Conservation (phyloP, 2,797 vertebrate genomes). For the Psittacula echo region DNA sequence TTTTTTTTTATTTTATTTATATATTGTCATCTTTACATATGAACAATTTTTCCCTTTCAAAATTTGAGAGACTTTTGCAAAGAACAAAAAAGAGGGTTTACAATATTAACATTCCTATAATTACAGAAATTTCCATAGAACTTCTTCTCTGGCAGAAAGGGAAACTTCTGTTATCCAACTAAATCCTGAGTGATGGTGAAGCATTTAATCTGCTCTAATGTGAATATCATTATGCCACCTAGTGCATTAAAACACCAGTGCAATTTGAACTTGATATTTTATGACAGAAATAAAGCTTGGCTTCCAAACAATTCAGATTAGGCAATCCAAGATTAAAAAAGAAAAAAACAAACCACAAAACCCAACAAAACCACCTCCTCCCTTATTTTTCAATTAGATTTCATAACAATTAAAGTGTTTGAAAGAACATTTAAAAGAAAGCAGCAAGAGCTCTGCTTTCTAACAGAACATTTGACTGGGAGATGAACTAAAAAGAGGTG, state of each 20-base stretch:
- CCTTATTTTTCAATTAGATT: neutral
- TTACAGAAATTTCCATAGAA: neutral
- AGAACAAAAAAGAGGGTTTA: neutral
- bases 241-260: conserved; percentile 36
- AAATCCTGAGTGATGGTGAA: neutral
- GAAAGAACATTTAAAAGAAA: neutral
- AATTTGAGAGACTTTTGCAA: neutral
- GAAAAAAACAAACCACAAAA: too few relatives aligned
- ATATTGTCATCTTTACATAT: neutral
- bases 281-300: neutral
- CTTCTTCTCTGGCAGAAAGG: neutral
- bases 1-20: neutral
- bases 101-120: neutral
- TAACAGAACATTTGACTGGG: neutral
- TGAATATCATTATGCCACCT: conserved; percentile 41
- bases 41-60: neutral
- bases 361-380: neutral
- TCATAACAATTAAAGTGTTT: neutral
- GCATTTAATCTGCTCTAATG: conserved; percentile 9
- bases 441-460: neutral
- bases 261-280: conserved; percentile 12
- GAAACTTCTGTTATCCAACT: neutral
- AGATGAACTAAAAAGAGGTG: neutral
- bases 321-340: neutral
- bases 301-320: neutral